phyloP scores from a whole-genome alignment of 2,797 vertebrate genomes.

The Eospalax fontanierii region DNA sequence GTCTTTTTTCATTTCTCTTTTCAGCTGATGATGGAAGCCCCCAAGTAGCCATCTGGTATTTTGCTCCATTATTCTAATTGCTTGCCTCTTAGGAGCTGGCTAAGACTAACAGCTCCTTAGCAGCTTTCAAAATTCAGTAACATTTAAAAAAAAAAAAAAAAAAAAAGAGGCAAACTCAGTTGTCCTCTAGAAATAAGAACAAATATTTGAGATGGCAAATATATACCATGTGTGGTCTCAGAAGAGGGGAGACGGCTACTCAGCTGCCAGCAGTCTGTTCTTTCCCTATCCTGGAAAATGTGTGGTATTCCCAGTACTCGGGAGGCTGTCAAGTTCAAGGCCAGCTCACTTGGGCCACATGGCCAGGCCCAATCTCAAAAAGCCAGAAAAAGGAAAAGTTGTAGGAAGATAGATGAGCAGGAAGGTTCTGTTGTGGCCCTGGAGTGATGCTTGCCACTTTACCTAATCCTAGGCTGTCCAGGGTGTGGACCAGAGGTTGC shows the following conservation, averaged over 20 bases:
- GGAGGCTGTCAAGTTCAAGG: not conserved
- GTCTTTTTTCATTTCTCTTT: not conserved
- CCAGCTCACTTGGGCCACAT: too few species aligned
- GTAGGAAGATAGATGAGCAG: not conserved
- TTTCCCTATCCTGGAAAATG: not conserved
- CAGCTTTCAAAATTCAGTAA: constrained; percentile 75
- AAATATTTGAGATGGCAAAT: not conserved
- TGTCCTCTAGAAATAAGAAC: constrained; percentile 66
- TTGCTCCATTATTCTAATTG: constrained; percentile 83
- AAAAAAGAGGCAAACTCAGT: not conserved
- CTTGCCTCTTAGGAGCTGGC: constrained; percentile 55
- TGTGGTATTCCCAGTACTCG: not conserved
- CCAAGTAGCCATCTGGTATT: constrained; percentile 78
- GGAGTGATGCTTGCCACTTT: not conserved
- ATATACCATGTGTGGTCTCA: not conserved
- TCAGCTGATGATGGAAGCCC: constrained; percentile 20
- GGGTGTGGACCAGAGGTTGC: constrained; percentile 27
- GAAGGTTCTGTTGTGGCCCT: not conserved
- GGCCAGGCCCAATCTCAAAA: not conserved
- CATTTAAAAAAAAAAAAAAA: not conserved
- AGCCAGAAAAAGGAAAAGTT: not conserved
- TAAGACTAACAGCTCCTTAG: constrained; percentile 60
- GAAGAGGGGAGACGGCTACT: not conserved
- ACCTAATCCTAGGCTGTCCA: not conserved
- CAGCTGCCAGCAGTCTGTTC: not conserved